phyloP scores from a whole-genome alignment of 2,888 invertebrate species.

The Augochlorella aurata region DNA sequence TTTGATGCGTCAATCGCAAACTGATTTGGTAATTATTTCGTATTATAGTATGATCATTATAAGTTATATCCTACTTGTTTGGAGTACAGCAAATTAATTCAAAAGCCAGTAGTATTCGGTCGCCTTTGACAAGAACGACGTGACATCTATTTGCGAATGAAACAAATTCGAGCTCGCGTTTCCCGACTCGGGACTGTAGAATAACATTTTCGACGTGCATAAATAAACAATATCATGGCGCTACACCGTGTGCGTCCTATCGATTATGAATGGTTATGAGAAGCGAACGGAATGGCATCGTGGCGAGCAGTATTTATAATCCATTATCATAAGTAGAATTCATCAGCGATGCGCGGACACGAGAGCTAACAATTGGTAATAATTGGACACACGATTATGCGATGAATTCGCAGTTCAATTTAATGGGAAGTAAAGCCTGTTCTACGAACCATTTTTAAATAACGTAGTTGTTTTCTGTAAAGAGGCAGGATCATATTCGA shows the following conservation, averaged over 20 bases:
- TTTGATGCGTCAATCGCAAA: no score
- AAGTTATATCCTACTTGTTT: no score
- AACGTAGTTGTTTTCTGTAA: not conserved
- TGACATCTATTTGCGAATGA: no score
- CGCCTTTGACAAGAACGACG: no score
- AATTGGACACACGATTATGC: not conserved
- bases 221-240: not conserved
- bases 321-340: conserved; percentile 2
- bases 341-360: not conserved
- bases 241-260: not conserved
- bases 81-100: no score
- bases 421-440: not conserved
- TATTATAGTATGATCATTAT: no score
- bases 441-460: not conserved
- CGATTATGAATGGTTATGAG: not conserved
- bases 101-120: no score
- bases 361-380: not conserved
- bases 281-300: not conserved
- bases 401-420: not conserved
- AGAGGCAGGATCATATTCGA: not conserved
- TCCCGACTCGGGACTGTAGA: not conserved
- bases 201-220: not conserved
- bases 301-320: not conserved
- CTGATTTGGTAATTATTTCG: no score
- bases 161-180: not conserved